These are phyloP conservation scores for Drusus annulatus DNA, from an alignment of 1,140 invertebrate genomes.

Conservation along the genomic window DNA sequence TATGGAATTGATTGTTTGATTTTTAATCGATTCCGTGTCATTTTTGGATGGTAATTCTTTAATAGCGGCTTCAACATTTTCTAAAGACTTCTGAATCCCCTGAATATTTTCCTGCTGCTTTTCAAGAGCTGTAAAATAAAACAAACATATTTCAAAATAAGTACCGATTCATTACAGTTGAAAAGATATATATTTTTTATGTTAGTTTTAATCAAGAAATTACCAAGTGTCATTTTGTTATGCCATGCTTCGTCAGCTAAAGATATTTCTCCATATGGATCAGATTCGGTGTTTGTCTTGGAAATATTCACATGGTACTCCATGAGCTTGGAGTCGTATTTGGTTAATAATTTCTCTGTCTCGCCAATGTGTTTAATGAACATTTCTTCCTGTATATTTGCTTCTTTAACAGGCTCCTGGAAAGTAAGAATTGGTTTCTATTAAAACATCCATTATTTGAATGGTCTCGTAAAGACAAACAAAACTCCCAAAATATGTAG, in stretches of 20 bases:
- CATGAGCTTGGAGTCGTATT: conserved; percentile 71
- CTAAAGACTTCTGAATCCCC: conserved; percentile 65
- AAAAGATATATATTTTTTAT: conserved; percentile 8
- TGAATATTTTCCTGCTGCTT: conserved; percentile 66
- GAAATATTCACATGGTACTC: conserved; percentile 69
- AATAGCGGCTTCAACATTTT: conserved; percentile 67
- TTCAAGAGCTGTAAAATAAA: conserved; percentile 61
- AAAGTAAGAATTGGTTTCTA: background rate
- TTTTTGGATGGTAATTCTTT: conserved; percentile 64
- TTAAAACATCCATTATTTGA: background rate
- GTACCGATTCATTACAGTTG: background rate
- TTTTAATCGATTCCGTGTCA: conserved; percentile 62
- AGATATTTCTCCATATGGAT: conserved; percentile 67
- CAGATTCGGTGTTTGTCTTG: conserved; percentile 67
- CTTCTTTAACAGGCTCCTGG: background rate
- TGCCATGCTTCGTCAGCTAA: conserved; percentile 69
- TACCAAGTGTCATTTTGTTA: conserved; percentile 71
- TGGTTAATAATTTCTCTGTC: conserved; percentile 70
- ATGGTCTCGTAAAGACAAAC: no score
- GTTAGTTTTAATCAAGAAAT: conserved; percentile 41
- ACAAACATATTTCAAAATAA: background rate
- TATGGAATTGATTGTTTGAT: conserved; percentile 64
- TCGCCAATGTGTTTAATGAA: conserved; percentile 66
- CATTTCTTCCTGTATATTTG: conserved; percentile 58
- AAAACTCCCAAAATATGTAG: no score